phyloP scores from a whole-genome alignment of 2,113 vertebrate genomes.

The Salvator merianae region DNA sequence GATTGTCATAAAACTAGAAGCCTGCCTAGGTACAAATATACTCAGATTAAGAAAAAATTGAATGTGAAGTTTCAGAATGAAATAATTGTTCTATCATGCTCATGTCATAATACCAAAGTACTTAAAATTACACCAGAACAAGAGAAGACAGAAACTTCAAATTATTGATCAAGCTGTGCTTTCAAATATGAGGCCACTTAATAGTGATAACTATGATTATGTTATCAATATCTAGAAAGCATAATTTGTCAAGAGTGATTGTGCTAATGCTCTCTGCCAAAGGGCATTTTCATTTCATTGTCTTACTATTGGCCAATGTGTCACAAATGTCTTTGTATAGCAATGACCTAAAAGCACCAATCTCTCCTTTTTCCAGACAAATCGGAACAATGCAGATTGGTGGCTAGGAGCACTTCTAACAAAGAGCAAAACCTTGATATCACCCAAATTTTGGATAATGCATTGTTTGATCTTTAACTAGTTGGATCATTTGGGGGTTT shows the following conservation, averaged over 20 bases:
- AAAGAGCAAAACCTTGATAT: background rate
- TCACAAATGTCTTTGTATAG: background rate
- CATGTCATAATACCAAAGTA: slow-evolving; percentile 9
- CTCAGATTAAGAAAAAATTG: slow-evolving; percentile 3
- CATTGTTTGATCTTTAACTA: no score
- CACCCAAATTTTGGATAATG: background rate
- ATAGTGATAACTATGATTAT: slow-evolving; percentile 17
- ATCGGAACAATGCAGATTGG: background rate
- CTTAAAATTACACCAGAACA: slow-evolving; percentile 1
- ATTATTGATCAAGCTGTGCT: slow-evolving; percentile 29
- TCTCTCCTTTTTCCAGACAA: slow-evolving; percentile 12
- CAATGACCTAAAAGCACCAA: background rate
- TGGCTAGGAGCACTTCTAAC: background rate
- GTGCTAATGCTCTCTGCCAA: slow-evolving; percentile 2
- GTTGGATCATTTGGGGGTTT: no score
- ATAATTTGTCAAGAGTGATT: slow-evolving; percentile 22
- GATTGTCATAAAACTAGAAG: background rate
- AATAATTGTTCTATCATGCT: slow-evolving; percentile 23
- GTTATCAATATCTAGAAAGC: slow-evolving; percentile 30
- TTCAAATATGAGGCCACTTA: slow-evolving; percentile 29
- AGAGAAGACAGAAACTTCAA: slow-evolving; percentile 1
- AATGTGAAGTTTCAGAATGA: slow-evolving; percentile 2
- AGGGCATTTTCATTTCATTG: slow-evolving; percentile 1
- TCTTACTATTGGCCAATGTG: background rate
- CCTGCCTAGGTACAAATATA: background rate